Base-by-base conservation (phyloP, 2,888 invertebrate genomes). In the Torymus aiolomorphi region DNA sequence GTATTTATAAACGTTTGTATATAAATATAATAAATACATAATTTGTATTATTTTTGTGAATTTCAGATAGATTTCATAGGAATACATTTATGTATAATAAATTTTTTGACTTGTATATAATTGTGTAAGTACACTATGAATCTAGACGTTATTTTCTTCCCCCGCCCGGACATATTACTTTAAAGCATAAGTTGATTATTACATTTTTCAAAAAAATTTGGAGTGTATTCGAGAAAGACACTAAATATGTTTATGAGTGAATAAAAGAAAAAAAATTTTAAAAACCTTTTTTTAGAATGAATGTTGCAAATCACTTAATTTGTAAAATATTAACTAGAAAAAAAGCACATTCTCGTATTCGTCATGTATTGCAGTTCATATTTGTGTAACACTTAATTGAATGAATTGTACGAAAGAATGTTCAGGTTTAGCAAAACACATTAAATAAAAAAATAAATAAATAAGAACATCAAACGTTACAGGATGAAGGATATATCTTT, bases 341-440 rank as follows among this genome's bases (percentile, higher is more conserved):
- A 61, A 78, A 74, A 70, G 24, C 51, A 42, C 74, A 75, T 57
- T 61, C 31, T 67, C 57, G 63, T 69, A 62, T 77, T 80, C 24
- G 62, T 54, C 73, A 70, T 69, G 65, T 73, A 67, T 49, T 74
- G 52, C 80, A 82, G 65, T 54, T 76, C 76, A 73, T 70, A 24
- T 80, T 76, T 78, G 66, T 78, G 16, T 75, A 75, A 73, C 66
- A 80, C 66, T 78, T 71, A 83, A 84, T 84, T 82, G 42, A 75
- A 62, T 42, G 72, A 54, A 57, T 69, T 76, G 67, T 57, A 83
- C 83, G 79, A 73, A 72, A 61, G 69, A 74, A 67, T 72, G 80
- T 72, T 81, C 77, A 75, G 76, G 78, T 77, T 81, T 79, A 77
- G 74, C 49, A 67, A 31, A 31, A 66, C 66, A 67, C 62, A 31